Evolutionary conservation across 2,797 vertebrate genomes (phyloP).

Genomic region (Poeciliopsis gracilis): DNA sequence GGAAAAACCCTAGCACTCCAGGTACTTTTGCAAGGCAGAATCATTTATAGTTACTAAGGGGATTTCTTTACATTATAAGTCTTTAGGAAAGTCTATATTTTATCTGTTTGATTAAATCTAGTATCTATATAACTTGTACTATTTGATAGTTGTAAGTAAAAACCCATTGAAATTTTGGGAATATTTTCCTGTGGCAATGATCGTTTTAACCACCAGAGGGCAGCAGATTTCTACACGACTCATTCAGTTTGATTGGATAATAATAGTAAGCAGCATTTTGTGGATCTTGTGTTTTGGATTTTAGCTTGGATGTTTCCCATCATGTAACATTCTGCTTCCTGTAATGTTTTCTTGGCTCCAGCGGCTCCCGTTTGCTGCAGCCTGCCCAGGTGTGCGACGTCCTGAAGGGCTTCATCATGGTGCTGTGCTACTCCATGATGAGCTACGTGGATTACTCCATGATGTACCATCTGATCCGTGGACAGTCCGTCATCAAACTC

Average conservation of each 20-base stretch:
- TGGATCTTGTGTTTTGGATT: background rate
- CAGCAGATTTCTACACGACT: conserved; percentile 32
- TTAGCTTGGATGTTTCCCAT: background rate
- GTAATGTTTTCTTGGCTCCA: conserved; percentile 79
- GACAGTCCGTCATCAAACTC: conserved; percentile 98
- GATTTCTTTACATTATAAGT: background rate
- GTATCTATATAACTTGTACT: background rate
- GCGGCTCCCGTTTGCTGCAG: conserved; percentile 93
- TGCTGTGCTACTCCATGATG: conserved; percentile 97
- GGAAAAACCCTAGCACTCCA: background rate
- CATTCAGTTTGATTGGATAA: background rate
- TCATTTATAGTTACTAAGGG: background rate
- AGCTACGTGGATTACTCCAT: conserved; percentile 99
- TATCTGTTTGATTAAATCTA: background rate
- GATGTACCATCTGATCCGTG: conserved; percentile 98
- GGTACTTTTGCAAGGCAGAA: background rate
- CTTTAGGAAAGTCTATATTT: background rate
- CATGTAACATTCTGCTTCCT: conserved; percentile 4
- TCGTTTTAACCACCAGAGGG: conserved; percentile 38
- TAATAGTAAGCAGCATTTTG: background rate
- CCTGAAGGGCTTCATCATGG: conserved; percentile 93
- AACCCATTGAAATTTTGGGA: background rate
- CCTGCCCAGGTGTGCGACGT: conserved; percentile 97
- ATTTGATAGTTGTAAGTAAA: background rate
- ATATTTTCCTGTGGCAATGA: background rate